A percentile compares a stretch with the other conserved stretches of the same genome.
Evolutionary conservation across 2,113 vertebrate genomes (phyloP).

Genomic region (Lophius piscatorius): DNA sequence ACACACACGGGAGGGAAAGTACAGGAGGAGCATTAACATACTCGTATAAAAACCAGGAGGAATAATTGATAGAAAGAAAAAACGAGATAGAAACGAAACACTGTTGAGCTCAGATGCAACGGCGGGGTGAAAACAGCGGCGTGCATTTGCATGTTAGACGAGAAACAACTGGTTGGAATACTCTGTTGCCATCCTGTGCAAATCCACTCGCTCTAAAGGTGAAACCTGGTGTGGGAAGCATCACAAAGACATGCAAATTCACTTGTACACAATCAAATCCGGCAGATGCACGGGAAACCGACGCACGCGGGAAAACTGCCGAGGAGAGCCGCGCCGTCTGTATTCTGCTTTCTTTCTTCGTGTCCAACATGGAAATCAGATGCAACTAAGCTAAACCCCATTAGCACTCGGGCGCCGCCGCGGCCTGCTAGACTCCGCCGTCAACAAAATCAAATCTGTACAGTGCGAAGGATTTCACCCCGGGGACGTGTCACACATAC

Average conservation of each 20-base stretch:
- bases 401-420: constrained; percentile 13
- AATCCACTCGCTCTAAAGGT: constrained; percentile 52
- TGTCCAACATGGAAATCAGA: constrained; percentile 69
- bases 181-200: constrained; percentile 55
- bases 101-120: constrained; percentile 12
- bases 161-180: constrained; percentile 37
- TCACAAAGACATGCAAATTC: constrained; percentile 72
- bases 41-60: too few relatives aligned
- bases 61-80: constrained; percentile 30
- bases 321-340: constrained; percentile 52
- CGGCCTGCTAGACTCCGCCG: constrained; percentile 27
- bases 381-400: constrained; percentile 56
- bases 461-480: constrained; percentile 12
- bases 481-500: constrained; percentile 8
- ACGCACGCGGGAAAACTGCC: constrained; percentile 49
- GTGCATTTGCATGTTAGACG: constrained; percentile 48
- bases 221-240: constrained; percentile 55
- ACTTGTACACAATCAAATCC: constrained; percentile 60
- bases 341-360: constrained; percentile 55
- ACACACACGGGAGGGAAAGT: constrained; percentile 14
- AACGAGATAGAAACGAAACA: constrained; percentile 23
- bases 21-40: too few relatives aligned
- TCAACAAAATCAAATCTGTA: constrained; percentile 34
- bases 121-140: constrained; percentile 27
- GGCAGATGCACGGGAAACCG: constrained; percentile 54